These are phyloP conservation scores for Pachyrhynchus sulphureomaculatus DNA, from an alignment of 1,140 invertebrate species.

Conservation along the genomic window DNA sequence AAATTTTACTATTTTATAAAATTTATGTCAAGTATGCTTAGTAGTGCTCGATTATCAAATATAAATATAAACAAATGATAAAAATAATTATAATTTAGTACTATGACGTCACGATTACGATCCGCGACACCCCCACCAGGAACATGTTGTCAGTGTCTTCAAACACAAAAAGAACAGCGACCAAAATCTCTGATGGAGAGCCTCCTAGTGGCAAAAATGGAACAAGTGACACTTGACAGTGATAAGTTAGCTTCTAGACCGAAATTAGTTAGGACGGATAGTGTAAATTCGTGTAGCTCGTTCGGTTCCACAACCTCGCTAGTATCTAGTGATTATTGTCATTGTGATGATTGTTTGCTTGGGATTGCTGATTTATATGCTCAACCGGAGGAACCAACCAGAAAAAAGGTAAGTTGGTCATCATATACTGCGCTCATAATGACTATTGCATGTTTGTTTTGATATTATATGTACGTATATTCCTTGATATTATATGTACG, in stretches of 20 bases:
- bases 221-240: constrained; percentile 53
- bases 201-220: constrained; percentile 75
- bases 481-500: too few relatives aligned
- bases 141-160: constrained; percentile 16
- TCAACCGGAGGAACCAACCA: constrained; percentile 60
- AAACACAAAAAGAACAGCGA: constrained; percentile 39
- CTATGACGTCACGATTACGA: constrained; percentile 13
- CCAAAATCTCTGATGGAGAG: constrained; percentile 75
- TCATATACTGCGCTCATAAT: too few relatives aligned
- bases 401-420: constrained; percentile 57
- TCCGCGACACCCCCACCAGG: constrained; percentile 16
- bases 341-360: constrained; percentile 79
- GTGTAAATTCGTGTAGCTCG: constrained; percentile 75
- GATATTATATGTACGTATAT: too few relatives aligned
- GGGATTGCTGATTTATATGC: constrained; percentile 75
- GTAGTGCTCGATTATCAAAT: background rate
- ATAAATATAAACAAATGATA: background rate
- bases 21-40: too few relatives aligned
- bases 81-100: background rate
- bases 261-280: constrained; percentile 68
- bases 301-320: constrained; percentile 66
- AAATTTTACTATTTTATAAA: too few relatives aligned
- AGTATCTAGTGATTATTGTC: constrained; percentile 69
- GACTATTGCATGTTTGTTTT: too few relatives aligned
- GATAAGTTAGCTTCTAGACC: constrained; percentile 36